phyloP scores from a whole-genome alignment of 2,888 invertebrate genomes.

The Dioctria linearis region DNA sequence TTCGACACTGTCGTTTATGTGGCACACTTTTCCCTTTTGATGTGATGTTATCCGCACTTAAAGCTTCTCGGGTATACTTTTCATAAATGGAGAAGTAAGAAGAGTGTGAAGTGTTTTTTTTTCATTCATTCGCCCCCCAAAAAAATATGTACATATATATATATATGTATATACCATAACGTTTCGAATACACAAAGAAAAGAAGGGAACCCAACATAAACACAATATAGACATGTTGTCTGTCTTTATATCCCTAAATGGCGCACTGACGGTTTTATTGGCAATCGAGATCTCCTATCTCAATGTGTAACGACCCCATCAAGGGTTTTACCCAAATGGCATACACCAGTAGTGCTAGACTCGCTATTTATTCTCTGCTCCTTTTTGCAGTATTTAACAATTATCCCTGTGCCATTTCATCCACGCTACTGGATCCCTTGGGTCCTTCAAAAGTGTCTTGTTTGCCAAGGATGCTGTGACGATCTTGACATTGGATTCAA shows the following conservation, averaged over 20 bases:
- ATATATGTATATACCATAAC: conserved; percentile 10
- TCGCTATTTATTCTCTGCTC: conserved; percentile 48
- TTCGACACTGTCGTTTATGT: conserved; percentile 50
- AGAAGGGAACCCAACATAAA: conserved; percentile 33
- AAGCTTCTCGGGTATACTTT: conserved; percentile 54
- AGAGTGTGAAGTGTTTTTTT: conserved; percentile 43
- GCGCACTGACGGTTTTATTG: conserved; percentile 64
- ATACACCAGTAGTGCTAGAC: conserved; percentile 48
- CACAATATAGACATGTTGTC: conserved; percentile 61
- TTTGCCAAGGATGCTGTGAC: conserved; percentile 37
- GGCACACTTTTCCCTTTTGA: conserved; percentile 54
- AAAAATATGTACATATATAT: background rate
- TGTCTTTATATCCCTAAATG: conserved; percentile 61
- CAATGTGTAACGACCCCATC: conserved; percentile 63
- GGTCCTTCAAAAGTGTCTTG: conserved; percentile 40
- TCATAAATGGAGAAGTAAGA: conserved; percentile 44
- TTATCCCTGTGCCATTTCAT: conserved; percentile 56
- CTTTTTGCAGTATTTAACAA: conserved; percentile 59
- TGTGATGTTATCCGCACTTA: conserved; percentile 55
- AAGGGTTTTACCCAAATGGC: conserved; percentile 57
- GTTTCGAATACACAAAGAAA: conserved; percentile 26
- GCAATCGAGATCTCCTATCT: conserved; percentile 64
- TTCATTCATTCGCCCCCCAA: conserved; percentile 43
- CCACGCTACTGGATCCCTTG: conserved; percentile 40
- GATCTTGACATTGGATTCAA: conserved; percentile 55